Percentiles rank a stretch among this genome's conserved stretches.
These are phyloP conservation scores for Ypsolopha sequella DNA, from an alignment of 2,888 invertebrate species.

Conservation along the genomic window DNA sequence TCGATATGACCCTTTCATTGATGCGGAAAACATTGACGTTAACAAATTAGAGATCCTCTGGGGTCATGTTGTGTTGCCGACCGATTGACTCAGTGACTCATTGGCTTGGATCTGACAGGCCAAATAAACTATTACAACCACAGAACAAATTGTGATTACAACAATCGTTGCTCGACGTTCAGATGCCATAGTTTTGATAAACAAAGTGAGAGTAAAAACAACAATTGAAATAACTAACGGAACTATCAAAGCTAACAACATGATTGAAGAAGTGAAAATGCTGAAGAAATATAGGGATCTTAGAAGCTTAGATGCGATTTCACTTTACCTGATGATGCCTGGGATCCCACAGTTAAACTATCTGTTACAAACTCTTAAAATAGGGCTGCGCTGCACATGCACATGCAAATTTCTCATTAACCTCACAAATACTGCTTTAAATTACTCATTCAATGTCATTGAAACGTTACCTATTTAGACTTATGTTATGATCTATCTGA, in stretches of 20 bases:
- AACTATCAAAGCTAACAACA: not conserved
- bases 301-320: not conserved
- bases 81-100: conserved; percentile 16
- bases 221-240: not conserved
- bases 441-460: no score
- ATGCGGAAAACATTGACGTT: conserved; percentile 17
- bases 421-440: no score
- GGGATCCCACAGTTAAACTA: not conserved
- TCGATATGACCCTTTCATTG: conserved; percentile 15
- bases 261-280: not conserved
- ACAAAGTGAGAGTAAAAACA: not conserved
- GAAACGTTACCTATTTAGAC: no score
- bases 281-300: not conserved
- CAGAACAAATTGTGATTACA: no score
- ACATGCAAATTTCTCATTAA: no score
- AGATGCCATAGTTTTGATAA: conserved; percentile 4
- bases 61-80: conserved; percentile 10
- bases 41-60: conserved; percentile 28
- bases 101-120: conserved; percentile 4
- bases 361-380: not conserved
- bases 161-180: not conserved
- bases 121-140: not conserved
- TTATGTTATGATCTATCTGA: no score
- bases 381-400: not conserved
- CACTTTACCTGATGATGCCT: conserved; percentile 4